Percentiles rank a stretch among this genome's conserved stretches.
Evolutionary conservation across 1,140 invertebrate species (phyloP).

Genomic region (Monomorium pharaonis): DNA sequence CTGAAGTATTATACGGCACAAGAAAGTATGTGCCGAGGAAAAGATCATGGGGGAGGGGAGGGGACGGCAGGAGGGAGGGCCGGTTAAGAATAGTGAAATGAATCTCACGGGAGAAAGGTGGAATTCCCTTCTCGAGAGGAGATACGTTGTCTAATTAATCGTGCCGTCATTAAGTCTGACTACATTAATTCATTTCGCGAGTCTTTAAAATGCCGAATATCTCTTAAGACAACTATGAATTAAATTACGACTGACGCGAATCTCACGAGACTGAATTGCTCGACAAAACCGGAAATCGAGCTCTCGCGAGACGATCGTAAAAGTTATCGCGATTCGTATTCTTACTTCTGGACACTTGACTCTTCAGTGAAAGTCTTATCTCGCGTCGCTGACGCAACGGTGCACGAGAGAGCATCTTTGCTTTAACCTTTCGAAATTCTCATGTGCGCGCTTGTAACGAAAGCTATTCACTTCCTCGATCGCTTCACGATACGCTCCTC

Average conservation of each 20-base stretch:
- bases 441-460: neutral
- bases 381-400: conserved; percentile 74
- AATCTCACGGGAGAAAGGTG: conserved; percentile 2
- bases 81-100: conserved; percentile 24
- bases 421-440: conserved; percentile 75
- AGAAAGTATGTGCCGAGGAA: conserved; percentile 1
- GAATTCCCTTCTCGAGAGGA: neutral
- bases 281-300: conserved; percentile 30
- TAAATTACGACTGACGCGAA: conserved; percentile 24
- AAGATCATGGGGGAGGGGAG: neutral
- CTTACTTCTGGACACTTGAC: neutral
- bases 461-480: conserved; percentile 18
- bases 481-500: neutral
- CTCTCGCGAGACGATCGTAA: conserved; percentile 19
- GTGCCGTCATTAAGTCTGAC: conserved; percentile 56
- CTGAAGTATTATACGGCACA: neutral
- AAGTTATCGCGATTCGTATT: conserved; percentile 28
- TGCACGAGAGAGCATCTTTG: conserved; percentile 69
- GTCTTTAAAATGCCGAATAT: conserved; percentile 4
- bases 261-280: conserved; percentile 22
- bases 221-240: neutral
- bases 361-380: conserved; percentile 79
- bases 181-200: conserved; percentile 38
- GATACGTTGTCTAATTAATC: conserved; percentile 55
- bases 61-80: too few species aligned